Conservation (phyloP, 2,888 invertebrate genomes). For the Hemicrepidius hirtus region DNA sequence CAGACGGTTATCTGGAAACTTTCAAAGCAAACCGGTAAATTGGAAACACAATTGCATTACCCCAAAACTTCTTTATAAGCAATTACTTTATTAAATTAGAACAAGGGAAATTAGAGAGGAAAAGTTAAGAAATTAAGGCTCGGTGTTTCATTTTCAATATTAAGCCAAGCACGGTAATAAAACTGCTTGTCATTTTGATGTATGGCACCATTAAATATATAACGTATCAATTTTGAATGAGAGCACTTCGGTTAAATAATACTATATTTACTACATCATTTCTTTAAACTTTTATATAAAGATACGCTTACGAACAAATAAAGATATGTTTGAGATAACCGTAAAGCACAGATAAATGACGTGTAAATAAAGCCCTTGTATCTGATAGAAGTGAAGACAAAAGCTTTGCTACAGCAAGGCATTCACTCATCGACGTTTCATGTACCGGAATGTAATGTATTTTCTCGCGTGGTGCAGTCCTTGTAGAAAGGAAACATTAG, state of each 20-base stretch:
- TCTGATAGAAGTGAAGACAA: slow-evolving; percentile 42
- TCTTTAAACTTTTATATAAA: slow-evolving; percentile 25
- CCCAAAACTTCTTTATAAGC: slow-evolving; percentile 29
- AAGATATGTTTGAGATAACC: slow-evolving; percentile 46
- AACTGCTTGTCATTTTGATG: slow-evolving; percentile 31
- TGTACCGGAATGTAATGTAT: slow-evolving; percentile 51
- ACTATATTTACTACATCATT: slow-evolving; percentile 21
- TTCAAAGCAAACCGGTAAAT: slow-evolving; percentile 29
- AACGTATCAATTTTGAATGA: slow-evolving; percentile 29
- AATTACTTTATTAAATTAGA: slow-evolving; percentile 33
- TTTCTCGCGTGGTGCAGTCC: slow-evolving; percentile 43
- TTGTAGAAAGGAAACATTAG: slow-evolving; percentile 51
- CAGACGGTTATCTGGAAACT: slow-evolving; percentile 28
- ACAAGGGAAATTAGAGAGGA: slow-evolving; percentile 31
- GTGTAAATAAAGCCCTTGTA: slow-evolving; percentile 48
- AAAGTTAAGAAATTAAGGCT: slow-evolving; percentile 29
- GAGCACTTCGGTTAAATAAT: slow-evolving; percentile 32
- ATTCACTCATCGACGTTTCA: slow-evolving; percentile 53
- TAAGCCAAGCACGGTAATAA: slow-evolving; percentile 22
- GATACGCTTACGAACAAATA: slow-evolving; percentile 27
- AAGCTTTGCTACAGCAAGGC: slow-evolving; percentile 43
- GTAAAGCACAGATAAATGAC: slow-evolving; percentile 45
- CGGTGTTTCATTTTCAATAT: slow-evolving; percentile 26
- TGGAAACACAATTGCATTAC: slow-evolving; percentile 28
- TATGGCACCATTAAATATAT: slow-evolving; percentile 28